A percentile compares a stretch with the other conserved stretches of the same genome.
These are phyloP conservation scores for Barbus barbus DNA, from an alignment of 2,113 vertebrate species.

Conservation along the genomic window DNA sequence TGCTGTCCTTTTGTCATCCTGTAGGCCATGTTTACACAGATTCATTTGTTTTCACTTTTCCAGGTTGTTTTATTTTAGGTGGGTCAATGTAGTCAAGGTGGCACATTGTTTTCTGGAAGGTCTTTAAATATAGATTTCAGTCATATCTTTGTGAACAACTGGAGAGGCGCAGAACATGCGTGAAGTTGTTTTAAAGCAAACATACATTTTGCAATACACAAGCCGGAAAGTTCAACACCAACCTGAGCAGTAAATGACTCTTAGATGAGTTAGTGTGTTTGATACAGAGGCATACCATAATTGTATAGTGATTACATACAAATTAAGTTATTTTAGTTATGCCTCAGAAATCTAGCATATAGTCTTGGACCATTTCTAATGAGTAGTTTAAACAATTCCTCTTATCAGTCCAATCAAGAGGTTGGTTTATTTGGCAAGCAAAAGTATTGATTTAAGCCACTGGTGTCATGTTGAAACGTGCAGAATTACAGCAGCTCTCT, in stretches of 20 bases:
- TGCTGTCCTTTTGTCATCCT: neutral
- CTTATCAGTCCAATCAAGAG: neutral
- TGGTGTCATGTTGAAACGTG: conserved; percentile 28
- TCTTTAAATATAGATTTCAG: neutral
- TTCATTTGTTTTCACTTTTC: neutral
- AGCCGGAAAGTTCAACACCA: neutral
- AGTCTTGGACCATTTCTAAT: neutral
- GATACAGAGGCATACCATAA: neutral
- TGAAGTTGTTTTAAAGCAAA: neutral
- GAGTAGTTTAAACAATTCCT: conserved; percentile 4
- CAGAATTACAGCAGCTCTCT: neutral
- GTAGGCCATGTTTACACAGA: neutral
- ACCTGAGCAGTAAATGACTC: neutral
- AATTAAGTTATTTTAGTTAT: neutral
- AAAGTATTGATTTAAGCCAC: neutral
- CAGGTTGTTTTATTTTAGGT: neutral
- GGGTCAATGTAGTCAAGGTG: neutral
- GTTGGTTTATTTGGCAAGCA: conserved; percentile 13
- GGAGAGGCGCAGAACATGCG: neutral
- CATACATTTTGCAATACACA: neutral
- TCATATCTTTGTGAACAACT: neutral
- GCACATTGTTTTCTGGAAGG: neutral
- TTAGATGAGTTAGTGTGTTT: neutral
- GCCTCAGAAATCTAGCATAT: neutral
- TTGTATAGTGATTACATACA: conserved; percentile 1